Conservation (phyloP, 2,113 vertebrate genomes). For the Solenodon paradoxus region DNA sequence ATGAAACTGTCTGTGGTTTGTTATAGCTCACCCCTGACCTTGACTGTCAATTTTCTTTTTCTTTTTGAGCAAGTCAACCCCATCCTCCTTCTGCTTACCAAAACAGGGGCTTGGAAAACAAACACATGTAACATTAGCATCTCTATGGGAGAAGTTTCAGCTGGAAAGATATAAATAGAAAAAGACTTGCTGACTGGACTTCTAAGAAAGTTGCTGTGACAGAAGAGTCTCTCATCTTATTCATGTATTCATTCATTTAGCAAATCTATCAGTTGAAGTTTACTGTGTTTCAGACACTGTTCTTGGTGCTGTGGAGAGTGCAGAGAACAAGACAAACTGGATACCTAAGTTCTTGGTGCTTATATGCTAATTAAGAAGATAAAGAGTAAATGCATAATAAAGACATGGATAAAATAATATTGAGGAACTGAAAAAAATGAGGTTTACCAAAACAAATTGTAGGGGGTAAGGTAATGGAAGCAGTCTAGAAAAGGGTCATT, state of each 20-base stretch:
- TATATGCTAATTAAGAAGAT: background rate
- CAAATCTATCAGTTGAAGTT: background rate
- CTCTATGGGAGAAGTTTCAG: background rate
- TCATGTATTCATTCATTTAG: background rate
- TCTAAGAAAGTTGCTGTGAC: background rate
- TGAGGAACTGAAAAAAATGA: background rate
- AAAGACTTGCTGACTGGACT: background rate
- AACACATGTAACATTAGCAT: background rate
- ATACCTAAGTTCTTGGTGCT: background rate
- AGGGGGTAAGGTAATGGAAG: background rate
- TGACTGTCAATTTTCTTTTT: background rate
- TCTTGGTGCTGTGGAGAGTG: background rate
- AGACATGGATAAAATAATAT: background rate
- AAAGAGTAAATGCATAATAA: background rate
- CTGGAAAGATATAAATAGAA: background rate
- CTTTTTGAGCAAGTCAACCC: background rate
- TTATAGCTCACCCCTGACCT: background rate
- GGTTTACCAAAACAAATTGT: background rate
- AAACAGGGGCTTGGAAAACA: background rate
- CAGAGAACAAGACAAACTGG: background rate
- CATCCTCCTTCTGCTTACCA: background rate
- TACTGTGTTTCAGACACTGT: background rate
- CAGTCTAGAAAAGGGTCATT: background rate
- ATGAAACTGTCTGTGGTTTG: background rate
- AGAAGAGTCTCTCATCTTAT: background rate